Evolutionary conservation across 2,113 vertebrate genomes (phyloP), one percentile per base, ranked within the genome.

Genomic region (Anoplopoma fimbria): DNA sequence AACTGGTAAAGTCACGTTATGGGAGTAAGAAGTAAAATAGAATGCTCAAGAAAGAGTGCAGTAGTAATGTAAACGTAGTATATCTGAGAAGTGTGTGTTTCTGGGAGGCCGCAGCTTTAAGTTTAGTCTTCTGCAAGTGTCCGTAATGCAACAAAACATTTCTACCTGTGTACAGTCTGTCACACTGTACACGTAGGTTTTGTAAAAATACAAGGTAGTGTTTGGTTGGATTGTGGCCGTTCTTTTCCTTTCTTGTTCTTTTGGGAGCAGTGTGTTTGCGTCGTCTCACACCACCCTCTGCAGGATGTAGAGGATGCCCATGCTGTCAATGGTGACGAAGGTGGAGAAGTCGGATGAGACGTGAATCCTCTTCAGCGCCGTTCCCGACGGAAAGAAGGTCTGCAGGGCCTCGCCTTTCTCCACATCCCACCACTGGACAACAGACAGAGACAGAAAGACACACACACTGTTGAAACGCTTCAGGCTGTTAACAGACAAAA

Each of bases 281-380:
- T 2, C 0, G 9, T 92, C 38, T 67, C 82, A 90, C 49, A 70
- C 73, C 36, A 95, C 92, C 76, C 94, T 96, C 93, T 93, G 95
- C 72, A 99, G 95, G 78, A 98, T 84, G 88, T 99, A 99, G 83
- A 99, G 97, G 93, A 98, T 97, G 31, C 98, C 98, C 58, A 99
- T 97, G 88, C 94, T 97, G 95, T 99, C 98, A 69, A 99, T 95
- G 88, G 97, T 99, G 91, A 99, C 95, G 25, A 96, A 99, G 19
- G 96, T 95, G 90, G 88, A 94, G 94, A 99, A 99, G 92, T 97
- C 91, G 4, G 95, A 79, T 0, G 97, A 98, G 80, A 97, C 97
- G 0, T 97, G 95, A 87, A 99, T 95, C 81, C 94, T 97, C 94
- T 98, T 98, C 64, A 99, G 92, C 68, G 97, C 96, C 45, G 96